These are phyloP conservation scores for Albula glossodonta DNA, from an alignment of 2,113 vertebrate genomes.

Conservation along the genomic window DNA sequence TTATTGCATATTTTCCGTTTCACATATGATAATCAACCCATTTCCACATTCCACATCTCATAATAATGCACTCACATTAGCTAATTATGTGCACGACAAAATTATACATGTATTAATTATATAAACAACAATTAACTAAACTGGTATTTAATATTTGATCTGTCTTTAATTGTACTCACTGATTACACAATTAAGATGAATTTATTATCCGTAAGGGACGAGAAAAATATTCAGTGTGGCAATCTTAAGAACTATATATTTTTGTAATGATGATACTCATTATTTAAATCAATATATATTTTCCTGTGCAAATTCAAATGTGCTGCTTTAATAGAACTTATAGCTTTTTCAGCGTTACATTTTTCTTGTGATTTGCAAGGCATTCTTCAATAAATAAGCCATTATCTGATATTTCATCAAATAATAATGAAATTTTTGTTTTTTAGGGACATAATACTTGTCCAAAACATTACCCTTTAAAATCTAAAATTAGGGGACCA, in stretches of 20 bases:
- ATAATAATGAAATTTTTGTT: neutral
- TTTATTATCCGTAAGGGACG: neutral
- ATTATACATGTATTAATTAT: constrained; percentile 23
- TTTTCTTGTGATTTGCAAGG: neutral
- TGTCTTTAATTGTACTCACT: neutral
- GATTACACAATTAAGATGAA: neutral
- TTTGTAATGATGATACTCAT: neutral
- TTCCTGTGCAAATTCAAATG: neutral
- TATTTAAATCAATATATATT: neutral
- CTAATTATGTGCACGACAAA: neutral
- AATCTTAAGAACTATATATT: neutral
- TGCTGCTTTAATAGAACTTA: neutral
- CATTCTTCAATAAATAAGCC: neutral
- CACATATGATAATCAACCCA: neutral
- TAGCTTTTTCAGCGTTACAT: neutral
- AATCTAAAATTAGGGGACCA: neutral
- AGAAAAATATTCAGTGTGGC: neutral
- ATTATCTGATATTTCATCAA: neutral
- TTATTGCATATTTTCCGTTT: neutral
- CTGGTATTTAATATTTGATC: neutral
- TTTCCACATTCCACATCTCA: neutral
- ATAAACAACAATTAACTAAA: constrained; percentile 13
- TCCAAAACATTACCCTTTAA: neutral
- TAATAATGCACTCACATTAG: neutral
- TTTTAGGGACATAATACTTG: neutral